A percentile compares a stretch with the other conserved stretches of the same genome.
phyloP scores from a whole-genome alignment of 1,140 invertebrate genomes.

The Dreissena polymorpha region DNA sequence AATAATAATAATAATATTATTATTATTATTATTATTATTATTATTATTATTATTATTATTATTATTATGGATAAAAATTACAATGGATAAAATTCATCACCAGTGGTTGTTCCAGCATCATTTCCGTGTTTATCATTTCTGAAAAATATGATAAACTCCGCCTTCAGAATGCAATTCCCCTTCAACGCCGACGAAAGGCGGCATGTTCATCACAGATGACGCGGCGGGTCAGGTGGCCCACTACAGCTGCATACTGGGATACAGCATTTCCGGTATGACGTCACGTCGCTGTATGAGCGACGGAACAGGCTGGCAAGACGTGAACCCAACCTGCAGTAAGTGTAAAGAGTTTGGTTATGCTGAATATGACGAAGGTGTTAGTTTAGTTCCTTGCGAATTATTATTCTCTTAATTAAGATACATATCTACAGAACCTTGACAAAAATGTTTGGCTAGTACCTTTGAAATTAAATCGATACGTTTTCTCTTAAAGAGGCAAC shows the following conservation, averaged over 20 bases:
- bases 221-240: conserved; percentile 11
- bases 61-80: background rate
- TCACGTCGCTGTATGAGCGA: conserved; percentile 17
- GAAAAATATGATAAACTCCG: too few relatives aligned
- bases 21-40: background rate
- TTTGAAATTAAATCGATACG: too few relatives aligned
- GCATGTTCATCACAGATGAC: conserved; percentile 18
- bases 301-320: conserved; percentile 34
- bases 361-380: too few relatives aligned
- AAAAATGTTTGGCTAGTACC: too few relatives aligned
- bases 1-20: background rate
- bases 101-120: too few relatives aligned
- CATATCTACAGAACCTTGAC: too few relatives aligned
- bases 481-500: too few relatives aligned
- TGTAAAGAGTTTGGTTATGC: background rate
- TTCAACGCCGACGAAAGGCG: background rate
- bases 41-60: background rate
- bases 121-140: too few relatives aligned
- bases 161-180: conserved; percentile 38
- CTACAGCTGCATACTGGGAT: conserved; percentile 24
- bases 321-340: conserved; percentile 33
- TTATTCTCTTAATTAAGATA: too few relatives aligned
- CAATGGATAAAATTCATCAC: too few relatives aligned
- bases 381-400: too few relatives aligned
- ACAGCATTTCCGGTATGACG: conserved; percentile 18